Percentiles rank a stretch among this genome's conserved stretches.
Evolutionary conservation across 2,797 vertebrate species (phyloP).

Genomic region (Pipistrellus nathusii): DNA sequence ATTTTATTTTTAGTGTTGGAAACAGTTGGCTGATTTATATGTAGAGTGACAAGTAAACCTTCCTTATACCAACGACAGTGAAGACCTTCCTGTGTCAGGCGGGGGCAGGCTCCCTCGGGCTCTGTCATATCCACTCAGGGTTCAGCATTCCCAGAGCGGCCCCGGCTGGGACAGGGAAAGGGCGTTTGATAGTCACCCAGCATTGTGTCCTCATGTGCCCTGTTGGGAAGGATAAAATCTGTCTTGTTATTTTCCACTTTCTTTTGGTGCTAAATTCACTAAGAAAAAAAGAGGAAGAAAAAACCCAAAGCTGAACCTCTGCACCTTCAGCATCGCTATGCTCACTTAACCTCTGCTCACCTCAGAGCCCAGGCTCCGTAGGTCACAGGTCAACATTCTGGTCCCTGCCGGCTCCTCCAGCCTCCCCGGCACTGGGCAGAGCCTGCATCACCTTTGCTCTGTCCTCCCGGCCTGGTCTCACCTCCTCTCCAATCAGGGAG

Average conservation of each 20-base stretch:
- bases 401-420: neutral
- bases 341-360: too few relatives aligned
- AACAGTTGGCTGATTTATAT: neutral
- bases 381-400: neutral
- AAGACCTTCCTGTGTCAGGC: neutral
- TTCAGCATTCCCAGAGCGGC: neutral
- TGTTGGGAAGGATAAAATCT: neutral
- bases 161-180: neutral
- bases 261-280: neutral
- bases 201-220: neutral
- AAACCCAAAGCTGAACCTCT: neutral
- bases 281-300: neutral
- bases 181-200: neutral
- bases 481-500: neutral
- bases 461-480: accelerated
- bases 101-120: neutral
- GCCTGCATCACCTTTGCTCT: accelerated
- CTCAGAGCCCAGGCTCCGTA: neutral
- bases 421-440: neutral
- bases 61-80: neutral
- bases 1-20: neutral
- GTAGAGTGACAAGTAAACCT: neutral
- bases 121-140: neutral
- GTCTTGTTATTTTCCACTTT: conserved; percentile 12
- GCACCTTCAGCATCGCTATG: accelerated